Conservation (phyloP, 2,797 vertebrate species). For the Acrossocheilus fasciatus region DNA sequence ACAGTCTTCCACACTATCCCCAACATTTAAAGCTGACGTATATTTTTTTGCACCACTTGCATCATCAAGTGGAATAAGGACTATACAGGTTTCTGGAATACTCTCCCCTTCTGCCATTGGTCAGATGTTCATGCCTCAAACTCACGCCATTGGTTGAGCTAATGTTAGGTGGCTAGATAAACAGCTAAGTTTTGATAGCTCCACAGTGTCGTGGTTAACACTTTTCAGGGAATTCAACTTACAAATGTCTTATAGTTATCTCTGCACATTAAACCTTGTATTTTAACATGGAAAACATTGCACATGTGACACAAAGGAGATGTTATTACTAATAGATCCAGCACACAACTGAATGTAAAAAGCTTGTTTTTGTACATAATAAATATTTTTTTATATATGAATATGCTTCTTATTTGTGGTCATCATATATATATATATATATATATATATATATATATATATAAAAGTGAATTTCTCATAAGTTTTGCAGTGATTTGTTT, state of each 20-base stretch:
- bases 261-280: neutral
- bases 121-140: neutral
- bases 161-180: neutral
- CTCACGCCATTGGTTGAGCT: neutral
- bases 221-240: neutral
- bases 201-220: neutral
- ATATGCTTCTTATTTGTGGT: neutral
- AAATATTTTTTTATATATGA: neutral
- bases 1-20: too few species aligned
- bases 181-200: neutral
- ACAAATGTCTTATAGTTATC: neutral
- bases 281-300: neutral
- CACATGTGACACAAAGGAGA: neutral
- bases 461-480: neutral
- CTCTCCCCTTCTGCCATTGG: neutral
- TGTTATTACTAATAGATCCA: neutral
- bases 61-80: neutral
- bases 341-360: neutral
- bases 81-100: neutral
- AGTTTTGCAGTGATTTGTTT: neutral
- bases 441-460: too few species aligned
- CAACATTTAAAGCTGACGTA: neutral
- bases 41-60: neutral
- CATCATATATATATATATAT: too few species aligned
- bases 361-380: conserved; percentile 19